A percentile compares a stretch with the other conserved stretches of the same genome.
Evolutionary conservation across 2,113 vertebrate species (phyloP).

Genomic region (Mugil cephalus): DNA sequence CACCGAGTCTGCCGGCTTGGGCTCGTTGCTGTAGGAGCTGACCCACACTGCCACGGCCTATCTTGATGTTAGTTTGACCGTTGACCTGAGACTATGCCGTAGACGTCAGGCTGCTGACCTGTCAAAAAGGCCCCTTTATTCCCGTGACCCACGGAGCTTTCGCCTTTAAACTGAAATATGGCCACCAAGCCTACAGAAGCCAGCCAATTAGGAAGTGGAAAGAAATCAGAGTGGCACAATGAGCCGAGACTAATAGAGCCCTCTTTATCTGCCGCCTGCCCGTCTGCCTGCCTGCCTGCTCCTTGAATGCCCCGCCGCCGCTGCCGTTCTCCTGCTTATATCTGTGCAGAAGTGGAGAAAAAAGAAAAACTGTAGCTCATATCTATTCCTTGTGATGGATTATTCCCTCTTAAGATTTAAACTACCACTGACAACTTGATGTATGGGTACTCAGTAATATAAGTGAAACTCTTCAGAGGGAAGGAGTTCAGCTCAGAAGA

Average conservation of each 20-base stretch:
- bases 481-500: not conserved
- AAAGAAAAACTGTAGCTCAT: constrained; percentile 3
- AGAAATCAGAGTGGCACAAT: constrained; percentile 86
- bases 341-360: not conserved
- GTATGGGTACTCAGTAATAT: constrained; percentile 9
- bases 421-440: constrained; percentile 3
- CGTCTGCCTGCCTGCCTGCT: constrained; percentile 81
- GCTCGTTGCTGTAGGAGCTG: constrained; percentile 69
- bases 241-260: constrained; percentile 91
- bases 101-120: constrained; percentile 83
- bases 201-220: constrained; percentile 83
- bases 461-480: not conserved
- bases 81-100: constrained; percentile 77
- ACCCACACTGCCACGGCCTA: constrained; percentile 78
- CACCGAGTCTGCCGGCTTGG: constrained; percentile 70
- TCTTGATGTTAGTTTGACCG: constrained; percentile 88
- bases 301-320: constrained; percentile 79
- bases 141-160: constrained; percentile 87
- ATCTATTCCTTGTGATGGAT: constrained; percentile 13
- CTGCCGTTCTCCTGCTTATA: constrained; percentile 26
- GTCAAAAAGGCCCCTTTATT: constrained; percentile 91
- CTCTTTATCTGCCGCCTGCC: constrained; percentile 84
- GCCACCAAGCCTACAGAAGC: constrained; percentile 87
- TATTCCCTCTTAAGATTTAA: constrained; percentile 1
- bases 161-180: constrained; percentile 91